Base-by-base conservation (phyloP, 2,113 vertebrate genomes). In the Stegostoma tigrinum region DNA sequence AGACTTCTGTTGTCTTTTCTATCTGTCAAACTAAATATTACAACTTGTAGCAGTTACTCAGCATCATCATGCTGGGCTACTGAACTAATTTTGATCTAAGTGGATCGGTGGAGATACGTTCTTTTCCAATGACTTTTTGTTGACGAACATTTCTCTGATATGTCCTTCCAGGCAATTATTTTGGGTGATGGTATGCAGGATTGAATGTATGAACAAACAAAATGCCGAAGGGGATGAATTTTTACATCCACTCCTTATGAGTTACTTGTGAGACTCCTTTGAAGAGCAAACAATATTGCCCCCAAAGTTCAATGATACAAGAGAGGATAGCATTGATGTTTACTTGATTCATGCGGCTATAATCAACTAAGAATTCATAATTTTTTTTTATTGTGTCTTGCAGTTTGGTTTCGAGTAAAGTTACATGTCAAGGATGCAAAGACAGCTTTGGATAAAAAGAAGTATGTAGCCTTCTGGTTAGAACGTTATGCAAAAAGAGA, bases 341-440 rank as follows among this genome's bases (percentile, higher is more conserved):
- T 61, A 66, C 61, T 23, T 93, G n/a, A 93, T 93, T 93, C 14
- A 23, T n/a, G n/a, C 5, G 38, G n/a, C 61, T 19, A 66, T 23
- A 93, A 38, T 91, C 68, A n/a, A n/a, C 4, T 64, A 34, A 93
- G 34, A 0, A 24, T 48, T 95, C 24, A 52, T 93, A 19, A 38
- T 52, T 23, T 61, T 61, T 61, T 24, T 72, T 70, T 15, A 15
- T 95, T 96, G 21, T 91, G 38, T 66, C 7, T 80, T 12, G 75
- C 97, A 99, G 99, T 99, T 96, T 99, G 99, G 99, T 99, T 99
- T 96, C 98, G 96, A 96, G 99, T 99, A 91, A 99, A 99, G 96
- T 97, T 98, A 70, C 99, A 99, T 70, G 24, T 97, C 8, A 99
- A 97, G 97, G 99, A 99, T 96, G 89, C 98, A 90, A 99, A 99